These are phyloP conservation scores for Spatulosminthurus flaviceps DNA, from an alignment of 2,888 invertebrate species.

Conservation along the genomic window DNA sequence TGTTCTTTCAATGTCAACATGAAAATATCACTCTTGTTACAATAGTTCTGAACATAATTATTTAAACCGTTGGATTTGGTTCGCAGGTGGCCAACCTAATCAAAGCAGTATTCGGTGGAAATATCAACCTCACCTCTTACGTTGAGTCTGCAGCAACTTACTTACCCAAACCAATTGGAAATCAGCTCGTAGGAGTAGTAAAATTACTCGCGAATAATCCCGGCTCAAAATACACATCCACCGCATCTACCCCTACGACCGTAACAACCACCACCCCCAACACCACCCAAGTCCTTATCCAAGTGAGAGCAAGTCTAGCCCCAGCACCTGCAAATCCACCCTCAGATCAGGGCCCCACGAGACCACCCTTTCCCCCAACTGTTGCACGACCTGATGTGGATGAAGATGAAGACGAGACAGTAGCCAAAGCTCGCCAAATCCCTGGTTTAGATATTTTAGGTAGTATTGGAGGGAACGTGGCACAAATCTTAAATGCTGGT, in stretches of 20 bases:
- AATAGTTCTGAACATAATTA: background rate
- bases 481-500: background rate
- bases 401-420: slow-evolving; percentile 51
- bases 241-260: slow-evolving; percentile 33
- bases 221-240: slow-evolving; percentile 48
- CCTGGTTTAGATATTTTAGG: slow-evolving; percentile 34
- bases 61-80: background rate
- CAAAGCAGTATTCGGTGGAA: slow-evolving; percentile 61
- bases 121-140: slow-evolving; percentile 60
- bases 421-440: slow-evolving; percentile 17
- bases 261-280: background rate
- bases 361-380: too few relatives aligned
- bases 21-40: background rate
- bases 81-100: slow-evolving; percentile 56
- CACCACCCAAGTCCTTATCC: too few relatives aligned
- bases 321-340: background rate
- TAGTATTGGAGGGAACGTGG: slow-evolving; percentile 6
- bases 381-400: slow-evolving; percentile 24
- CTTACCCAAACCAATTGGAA: slow-evolving; percentile 57
- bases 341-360: too few relatives aligned
- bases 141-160: slow-evolving; percentile 56
- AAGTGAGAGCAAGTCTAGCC: background rate
- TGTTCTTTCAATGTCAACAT: too few relatives aligned
- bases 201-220: slow-evolving; percentile 57
- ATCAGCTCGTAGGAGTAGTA: slow-evolving; percentile 56